These are phyloP conservation scores for Tyrannus savana DNA, from an alignment of 2,113 vertebrate species.

Conservation along the genomic window DNA sequence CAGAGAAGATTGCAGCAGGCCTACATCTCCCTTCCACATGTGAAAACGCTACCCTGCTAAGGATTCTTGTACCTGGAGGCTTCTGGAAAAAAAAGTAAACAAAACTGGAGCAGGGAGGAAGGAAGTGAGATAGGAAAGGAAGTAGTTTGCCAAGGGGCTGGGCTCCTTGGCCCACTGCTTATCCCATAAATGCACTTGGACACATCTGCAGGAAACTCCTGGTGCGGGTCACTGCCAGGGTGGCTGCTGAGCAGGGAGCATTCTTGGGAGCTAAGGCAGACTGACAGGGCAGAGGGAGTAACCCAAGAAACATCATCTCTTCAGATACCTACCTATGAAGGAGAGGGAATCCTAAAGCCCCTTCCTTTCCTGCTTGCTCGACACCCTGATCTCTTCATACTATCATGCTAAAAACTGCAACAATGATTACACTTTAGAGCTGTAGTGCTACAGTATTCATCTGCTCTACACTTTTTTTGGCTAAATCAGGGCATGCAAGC, in stretches of 20 bases:
- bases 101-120: not conserved
- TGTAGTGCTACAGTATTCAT: not conserved
- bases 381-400: not conserved
- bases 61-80: not conserved
- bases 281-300: not conserved
- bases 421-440: not conserved
- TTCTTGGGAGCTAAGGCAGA: not conserved
- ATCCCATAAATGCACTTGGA: not conserved
- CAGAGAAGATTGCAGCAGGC: not conserved
- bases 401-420: not conserved
- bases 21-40: not conserved
- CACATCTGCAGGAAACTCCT: not conserved
- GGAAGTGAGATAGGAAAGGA: not conserved
- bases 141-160: accelerated
- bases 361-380: not conserved
- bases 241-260: not conserved
- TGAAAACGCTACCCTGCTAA: not conserved
- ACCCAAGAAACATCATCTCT: accelerated
- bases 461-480: not conserved
- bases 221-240: not conserved
- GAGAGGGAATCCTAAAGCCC: not conserved
- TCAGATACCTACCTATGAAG: not conserved
- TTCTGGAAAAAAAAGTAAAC: not conserved
- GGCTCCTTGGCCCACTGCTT: not conserved
- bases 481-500: not conserved